These are phyloP conservation scores for Trachurus trachurus DNA, from an alignment of 2,797 vertebrate species.

Conservation along the genomic window DNA sequence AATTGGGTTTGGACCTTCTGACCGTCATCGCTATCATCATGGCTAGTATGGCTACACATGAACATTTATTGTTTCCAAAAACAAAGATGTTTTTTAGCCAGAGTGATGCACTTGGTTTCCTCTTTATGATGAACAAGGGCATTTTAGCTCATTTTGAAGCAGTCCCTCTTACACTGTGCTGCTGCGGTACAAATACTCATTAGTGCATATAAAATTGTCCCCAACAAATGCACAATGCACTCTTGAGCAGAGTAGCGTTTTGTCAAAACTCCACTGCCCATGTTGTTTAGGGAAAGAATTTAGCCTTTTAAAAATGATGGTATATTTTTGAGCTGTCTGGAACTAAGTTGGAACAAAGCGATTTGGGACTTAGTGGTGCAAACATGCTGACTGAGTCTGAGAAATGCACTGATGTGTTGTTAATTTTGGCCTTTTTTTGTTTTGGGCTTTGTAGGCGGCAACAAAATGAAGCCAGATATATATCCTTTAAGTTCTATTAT, in stretches of 20 bases:
- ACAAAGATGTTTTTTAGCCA: background rate
- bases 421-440: background rate
- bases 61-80: slow-evolving; percentile 4
- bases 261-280: background rate
- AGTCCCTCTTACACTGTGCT: background rate
- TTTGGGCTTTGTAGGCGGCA: slow-evolving; percentile 8
- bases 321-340: background rate
- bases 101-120: background rate
- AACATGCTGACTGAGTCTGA: background rate
- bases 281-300: background rate
- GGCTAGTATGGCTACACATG: no score
- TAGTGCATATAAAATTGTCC: background rate
- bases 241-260: background rate
- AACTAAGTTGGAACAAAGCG: background rate
- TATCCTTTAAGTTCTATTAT: slow-evolving; percentile 4
- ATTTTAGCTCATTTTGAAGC: slow-evolving; percentile 2
- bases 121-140: background rate
- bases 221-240: background rate
- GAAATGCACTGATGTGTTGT: background rate
- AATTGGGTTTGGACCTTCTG: no score
- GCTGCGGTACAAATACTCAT: background rate
- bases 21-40: no score
- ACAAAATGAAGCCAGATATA: background rate
- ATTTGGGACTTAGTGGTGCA: background rate
- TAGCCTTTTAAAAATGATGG: background rate